A percentile compares a stretch with the other conserved stretches of the same genome.
These are phyloP conservation scores for Phocoena sinus DNA, from an alignment of 2,113 vertebrate genomes.

Conservation along the genomic window DNA sequence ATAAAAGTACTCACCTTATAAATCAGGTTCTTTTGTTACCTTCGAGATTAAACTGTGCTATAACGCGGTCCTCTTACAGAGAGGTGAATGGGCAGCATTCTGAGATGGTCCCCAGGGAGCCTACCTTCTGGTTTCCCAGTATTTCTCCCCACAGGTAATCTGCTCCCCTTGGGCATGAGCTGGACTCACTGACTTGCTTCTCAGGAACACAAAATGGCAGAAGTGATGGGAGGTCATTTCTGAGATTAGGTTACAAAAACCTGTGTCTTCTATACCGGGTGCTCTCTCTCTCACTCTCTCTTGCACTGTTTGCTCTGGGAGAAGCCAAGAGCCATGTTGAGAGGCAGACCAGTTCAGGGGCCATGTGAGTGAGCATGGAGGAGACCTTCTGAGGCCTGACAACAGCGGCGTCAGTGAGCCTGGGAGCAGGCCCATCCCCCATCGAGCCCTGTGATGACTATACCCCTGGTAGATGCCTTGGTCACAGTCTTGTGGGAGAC, in stretches of 20 bases:
- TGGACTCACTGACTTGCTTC: neutral
- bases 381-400: neutral
- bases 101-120: neutral
- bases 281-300: neutral
- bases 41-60: no score
- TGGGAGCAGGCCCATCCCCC: fast-evolving
- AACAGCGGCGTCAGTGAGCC: fast-evolving
- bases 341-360: neutral
- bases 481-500: neutral
- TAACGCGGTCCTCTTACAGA: neutral
- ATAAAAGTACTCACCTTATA: neutral
- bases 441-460: fast-evolving
- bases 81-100: neutral
- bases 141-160: neutral
- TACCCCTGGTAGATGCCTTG: neutral
- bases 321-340: neutral
- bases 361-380: fast-evolving
- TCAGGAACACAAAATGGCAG: neutral
- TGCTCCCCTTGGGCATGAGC: no score
- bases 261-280: neutral
- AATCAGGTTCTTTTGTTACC: neutral
- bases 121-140: neutral
- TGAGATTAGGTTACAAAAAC: neutral
- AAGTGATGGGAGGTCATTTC: neutral
- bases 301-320: neutral